phyloP scores from a whole-genome alignment of 2,113 vertebrate genomes.

The Psittacara wagleri region DNA sequence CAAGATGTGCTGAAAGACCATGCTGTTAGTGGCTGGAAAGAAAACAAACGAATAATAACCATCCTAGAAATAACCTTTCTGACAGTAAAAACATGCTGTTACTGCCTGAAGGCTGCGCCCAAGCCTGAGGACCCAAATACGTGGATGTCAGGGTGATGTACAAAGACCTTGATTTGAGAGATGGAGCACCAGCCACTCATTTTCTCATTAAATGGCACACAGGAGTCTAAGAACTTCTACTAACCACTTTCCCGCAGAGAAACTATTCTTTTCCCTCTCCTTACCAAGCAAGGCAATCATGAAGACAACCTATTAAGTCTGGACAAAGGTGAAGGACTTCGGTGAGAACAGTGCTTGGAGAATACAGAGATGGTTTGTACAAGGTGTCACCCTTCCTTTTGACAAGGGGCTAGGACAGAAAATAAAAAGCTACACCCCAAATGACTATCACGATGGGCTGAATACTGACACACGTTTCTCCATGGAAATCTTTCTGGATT shows the following conservation, averaged over 20 bases:
- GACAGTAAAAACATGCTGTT: neutral
- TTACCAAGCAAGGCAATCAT: neutral
- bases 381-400: neutral
- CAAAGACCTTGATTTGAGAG: neutral
- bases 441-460: neutral
- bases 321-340: neutral
- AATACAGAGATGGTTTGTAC: neutral
- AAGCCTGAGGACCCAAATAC: neutral
- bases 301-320: neutral
- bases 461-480: neutral
- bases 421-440: neutral
- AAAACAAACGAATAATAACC: neutral
- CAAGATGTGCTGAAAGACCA: neutral
- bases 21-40: neutral
- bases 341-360: neutral
- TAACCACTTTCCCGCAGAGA: neutral
- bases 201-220: neutral
- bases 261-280: neutral
- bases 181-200: neutral
- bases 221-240: neutral
- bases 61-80: neutral
- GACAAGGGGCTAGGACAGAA: neutral
- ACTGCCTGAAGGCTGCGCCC: neutral
- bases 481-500: neutral
- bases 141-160: neutral